Evolutionary conservation across 2,888 invertebrate species (phyloP).

Genomic region (Chaetogeoica ovagalla): DNA sequence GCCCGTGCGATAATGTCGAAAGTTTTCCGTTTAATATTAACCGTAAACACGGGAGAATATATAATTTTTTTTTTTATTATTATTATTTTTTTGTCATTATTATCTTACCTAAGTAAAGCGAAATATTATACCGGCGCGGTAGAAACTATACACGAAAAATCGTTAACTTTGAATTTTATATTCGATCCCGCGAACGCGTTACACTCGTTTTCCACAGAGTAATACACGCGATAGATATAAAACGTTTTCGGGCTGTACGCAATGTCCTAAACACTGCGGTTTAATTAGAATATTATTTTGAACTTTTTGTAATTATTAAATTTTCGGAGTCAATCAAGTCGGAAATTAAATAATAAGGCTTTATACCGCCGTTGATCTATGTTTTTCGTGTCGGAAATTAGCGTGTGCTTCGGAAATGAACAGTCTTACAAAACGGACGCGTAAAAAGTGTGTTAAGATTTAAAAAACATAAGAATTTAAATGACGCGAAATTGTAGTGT

Average conservation of each 20-base stretch:
- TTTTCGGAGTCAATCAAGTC: background rate
- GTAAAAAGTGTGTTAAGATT: too few species aligned
- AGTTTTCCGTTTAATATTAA: constrained; percentile 25
- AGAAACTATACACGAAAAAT: background rate
- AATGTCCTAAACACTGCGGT: too few species aligned
- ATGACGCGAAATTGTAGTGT: too few species aligned
- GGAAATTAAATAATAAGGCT: constrained; percentile 1
- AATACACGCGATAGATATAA: too few species aligned
- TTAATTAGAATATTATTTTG: background rate
- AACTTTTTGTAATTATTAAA: constrained; percentile 16
- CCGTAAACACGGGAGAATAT: background rate
- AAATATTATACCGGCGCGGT: background rate
- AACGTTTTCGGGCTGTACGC: background rate
- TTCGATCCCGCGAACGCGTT: background rate
- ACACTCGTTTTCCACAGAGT: background rate
- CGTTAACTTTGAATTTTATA: background rate
- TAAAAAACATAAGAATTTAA: too few species aligned
- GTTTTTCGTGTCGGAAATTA: too few species aligned
- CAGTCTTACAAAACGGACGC: too few species aligned
- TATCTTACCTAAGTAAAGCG: background rate
- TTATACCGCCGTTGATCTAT: background rate
- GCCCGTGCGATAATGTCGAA: background rate
- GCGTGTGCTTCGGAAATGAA: too few species aligned
- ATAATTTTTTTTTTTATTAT: background rate
- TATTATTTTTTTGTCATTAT: background rate